Evolutionary conservation across 2,888 invertebrate species (phyloP).

Genomic region (Eupithecia exiguata): DNA sequence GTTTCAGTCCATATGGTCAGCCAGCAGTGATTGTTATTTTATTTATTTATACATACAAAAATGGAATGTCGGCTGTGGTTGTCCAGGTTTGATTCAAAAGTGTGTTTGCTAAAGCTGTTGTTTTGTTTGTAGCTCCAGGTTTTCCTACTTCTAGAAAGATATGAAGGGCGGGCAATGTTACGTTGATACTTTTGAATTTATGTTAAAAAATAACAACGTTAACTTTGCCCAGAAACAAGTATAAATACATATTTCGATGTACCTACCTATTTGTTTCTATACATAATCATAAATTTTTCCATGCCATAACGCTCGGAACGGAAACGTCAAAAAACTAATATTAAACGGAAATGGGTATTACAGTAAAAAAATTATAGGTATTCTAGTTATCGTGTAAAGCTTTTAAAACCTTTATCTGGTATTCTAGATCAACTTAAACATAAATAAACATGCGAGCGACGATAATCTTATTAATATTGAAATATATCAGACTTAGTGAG

Average conservation of each 20-base stretch:
- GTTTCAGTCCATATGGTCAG: slow-evolving; percentile 71
- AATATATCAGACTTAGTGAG: not conserved
- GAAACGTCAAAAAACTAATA: not conserved
- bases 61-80: slow-evolving; percentile 36
- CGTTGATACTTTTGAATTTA: not conserved
- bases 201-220: too few species aligned
- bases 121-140: not conserved
- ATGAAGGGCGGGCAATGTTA: not conserved
- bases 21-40: slow-evolving; percentile 70
- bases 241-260: not conserved
- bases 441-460: not conserved
- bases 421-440: not conserved
- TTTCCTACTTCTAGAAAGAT: not conserved
- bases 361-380: not conserved
- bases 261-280: too few species aligned
- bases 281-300: not conserved
- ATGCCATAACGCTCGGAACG: too few species aligned
- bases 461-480: not conserved
- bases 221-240: too few species aligned
- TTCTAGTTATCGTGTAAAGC: not conserved
- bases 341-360: not conserved
- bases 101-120: not conserved
- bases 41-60: slow-evolving; percentile 47
- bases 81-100: slow-evolving; percentile 29
- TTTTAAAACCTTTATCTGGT: not conserved